Evolutionary conservation across 2,113 vertebrate genomes (phyloP).

Genomic region (Rhinolophus sinicus): DNA sequence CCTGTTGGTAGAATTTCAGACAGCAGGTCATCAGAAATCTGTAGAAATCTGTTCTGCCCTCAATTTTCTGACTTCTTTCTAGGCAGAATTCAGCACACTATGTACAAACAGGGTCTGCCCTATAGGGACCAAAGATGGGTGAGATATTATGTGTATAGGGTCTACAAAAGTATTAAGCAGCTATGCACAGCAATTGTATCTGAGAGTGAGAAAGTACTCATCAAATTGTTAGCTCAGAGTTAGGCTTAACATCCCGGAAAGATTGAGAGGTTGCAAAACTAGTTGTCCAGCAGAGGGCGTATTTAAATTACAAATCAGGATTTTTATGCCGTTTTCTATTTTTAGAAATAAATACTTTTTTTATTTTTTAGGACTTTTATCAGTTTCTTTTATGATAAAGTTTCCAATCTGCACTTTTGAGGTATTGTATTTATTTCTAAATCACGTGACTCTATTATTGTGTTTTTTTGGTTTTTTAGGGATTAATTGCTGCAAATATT

Average conservation of each 20-base stretch:
- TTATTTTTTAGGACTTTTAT: neutral
- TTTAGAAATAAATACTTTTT: neutral
- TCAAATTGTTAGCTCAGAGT: neutral
- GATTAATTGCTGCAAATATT: neutral
- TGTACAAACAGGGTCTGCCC: neutral
- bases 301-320: conserved; percentile 31
- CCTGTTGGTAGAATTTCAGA: neutral
- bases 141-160: neutral
- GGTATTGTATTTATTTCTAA: neutral
- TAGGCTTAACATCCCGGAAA: neutral
- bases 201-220: neutral
- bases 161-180: neutral
- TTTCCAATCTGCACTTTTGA: neutral
- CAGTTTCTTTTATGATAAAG: conserved; percentile 12
- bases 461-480: neutral
- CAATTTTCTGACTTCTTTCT: neutral
- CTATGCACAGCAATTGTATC: neutral
- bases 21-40: neutral
- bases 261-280: neutral
- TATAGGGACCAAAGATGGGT: neutral
- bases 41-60: neutral
- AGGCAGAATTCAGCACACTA: neutral
- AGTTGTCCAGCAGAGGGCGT: conserved; percentile 83
- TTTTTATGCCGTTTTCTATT: neutral
- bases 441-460: neutral